Percentiles rank a stretch among this genome's conserved stretches.
Evolutionary conservation across 2,888 invertebrate genomes (phyloP).

Genomic region (Aphodius granarius): DNA sequence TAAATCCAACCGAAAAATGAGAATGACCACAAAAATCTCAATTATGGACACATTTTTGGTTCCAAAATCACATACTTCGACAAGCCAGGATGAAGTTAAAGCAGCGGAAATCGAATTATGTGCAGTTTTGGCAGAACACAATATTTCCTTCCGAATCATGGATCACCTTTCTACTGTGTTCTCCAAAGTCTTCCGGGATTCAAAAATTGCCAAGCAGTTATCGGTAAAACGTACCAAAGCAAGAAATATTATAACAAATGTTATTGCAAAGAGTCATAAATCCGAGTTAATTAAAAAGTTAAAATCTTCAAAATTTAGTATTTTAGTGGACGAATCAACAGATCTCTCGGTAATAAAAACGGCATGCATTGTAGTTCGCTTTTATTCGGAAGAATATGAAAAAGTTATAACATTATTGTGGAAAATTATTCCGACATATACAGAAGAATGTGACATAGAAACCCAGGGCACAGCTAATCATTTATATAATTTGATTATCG

Average conservation of each 20-base stretch:
- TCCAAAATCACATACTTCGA: too few species aligned
- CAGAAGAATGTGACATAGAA: too few species aligned
- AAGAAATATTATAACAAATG: conserved; percentile 3
- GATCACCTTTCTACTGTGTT: conserved; percentile 28
- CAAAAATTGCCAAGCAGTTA: neutral
- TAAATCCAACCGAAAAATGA: too few species aligned
- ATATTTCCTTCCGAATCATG: conserved; percentile 36
- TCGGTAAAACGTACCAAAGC: neutral
- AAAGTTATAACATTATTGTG: neutral
- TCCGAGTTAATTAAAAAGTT: conserved; percentile 30
- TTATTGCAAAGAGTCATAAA: neutral
- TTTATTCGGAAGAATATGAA: neutral
- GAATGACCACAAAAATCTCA: too few species aligned
- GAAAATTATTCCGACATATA: neutral
- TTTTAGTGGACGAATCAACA: conserved; percentile 40
- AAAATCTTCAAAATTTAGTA: conserved; percentile 35
- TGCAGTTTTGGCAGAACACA: conserved; percentile 39
- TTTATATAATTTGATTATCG: conserved; percentile 19
- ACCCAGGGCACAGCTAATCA: neutral
- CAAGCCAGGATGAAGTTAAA: neutral
- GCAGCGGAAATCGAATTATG: conserved; percentile 36
- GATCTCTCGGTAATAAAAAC: conserved; percentile 39
- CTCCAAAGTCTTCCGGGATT: neutral
- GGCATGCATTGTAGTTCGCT: conserved; percentile 17
- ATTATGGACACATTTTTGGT: too few species aligned